Evolutionary conservation across 2,797 vertebrate genomes (phyloP), one percentile per base, ranked within the genome.

Genomic region (Morelia viridis): DNA sequence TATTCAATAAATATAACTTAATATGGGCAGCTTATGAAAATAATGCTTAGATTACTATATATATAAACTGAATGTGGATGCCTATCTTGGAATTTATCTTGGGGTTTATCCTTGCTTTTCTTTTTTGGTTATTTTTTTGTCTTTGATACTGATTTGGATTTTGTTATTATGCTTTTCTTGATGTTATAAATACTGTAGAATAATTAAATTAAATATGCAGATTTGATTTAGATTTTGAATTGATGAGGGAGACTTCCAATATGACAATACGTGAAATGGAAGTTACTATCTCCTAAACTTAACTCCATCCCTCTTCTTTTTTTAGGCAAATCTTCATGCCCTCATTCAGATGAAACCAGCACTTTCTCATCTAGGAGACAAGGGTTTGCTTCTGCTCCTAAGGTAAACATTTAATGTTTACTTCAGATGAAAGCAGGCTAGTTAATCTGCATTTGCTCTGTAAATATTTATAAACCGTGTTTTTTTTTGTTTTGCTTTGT

Each of bases 311-410:
- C 22, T 35, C 15, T 7, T 31, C 1, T 68, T 90, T 93, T 95
- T 96, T 93, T 96, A 99, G 99, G 99, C 99, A 87, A 99, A 99
- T 96, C 98, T 99, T 91, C 99, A 99, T 89, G 99, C 99, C 93
- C 98, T 99, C 93, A 99, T 99, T 97, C 99, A 99, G 88, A 98
- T 99, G 97, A 99, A 99, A 96, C 99, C 99, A 94, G 99, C 99
- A 94, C 98, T 99, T 94, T 98, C 99, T 94, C 99, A 99, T 95
- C 98, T 99, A 95, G 99, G 99, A 94, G 99, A 99, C 97, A 99
- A 99, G 95, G 99, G 99, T 92, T 98, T 99, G 68, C 98, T 99
- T 95, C 97, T 99, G 9, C 98, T 99, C 12, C 97, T 99, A 94
- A 98, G 99, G 99, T 99, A 96, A 96, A 95, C 88, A 6, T 94